These are phyloP conservation scores for Falcaria lacertinaria DNA, from an alignment of 2,888 invertebrate genomes.

Conservation along the genomic window DNA sequence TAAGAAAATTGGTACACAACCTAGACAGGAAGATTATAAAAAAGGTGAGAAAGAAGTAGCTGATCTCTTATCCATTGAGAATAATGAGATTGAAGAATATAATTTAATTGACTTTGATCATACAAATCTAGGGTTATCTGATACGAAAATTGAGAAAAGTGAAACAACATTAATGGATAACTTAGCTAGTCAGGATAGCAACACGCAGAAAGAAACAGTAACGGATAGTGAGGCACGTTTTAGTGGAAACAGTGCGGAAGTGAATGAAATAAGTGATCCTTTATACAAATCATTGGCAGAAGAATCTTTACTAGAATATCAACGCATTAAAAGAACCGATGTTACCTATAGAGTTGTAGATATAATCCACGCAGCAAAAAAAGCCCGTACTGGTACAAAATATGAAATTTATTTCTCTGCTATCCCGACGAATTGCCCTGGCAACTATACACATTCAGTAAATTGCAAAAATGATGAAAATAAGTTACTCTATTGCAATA, in stretches of 20 bases:
- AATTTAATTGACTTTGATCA: not conserved
- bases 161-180: no score
- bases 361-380: conserved; percentile 33
- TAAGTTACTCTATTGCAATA: conserved; percentile 49
- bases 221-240: not conserved
- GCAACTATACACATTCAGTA: conserved; percentile 15
- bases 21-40: not conserved
- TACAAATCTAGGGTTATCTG: not conserved
- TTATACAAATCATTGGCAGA: conserved; percentile 35
- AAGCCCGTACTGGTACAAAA: conserved; percentile 38
- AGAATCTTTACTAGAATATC: conserved; percentile 36
- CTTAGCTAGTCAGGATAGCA: no score
- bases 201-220: not conserved
- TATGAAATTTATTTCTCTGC: conserved; percentile 44
- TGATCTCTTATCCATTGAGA: not conserved
- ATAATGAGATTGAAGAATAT: not conserved
- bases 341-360: conserved; percentile 30
- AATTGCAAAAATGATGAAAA: conserved; percentile 18
- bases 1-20: no score
- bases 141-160: not conserved
- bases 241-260: conserved; percentile 1
- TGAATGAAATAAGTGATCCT: conserved; percentile 24
- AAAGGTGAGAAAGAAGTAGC: not conserved
- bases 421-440: conserved; percentile 22
- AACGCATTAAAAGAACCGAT: conserved; percentile 17